Base-by-base conservation (phyloP, 2,888 invertebrate species). In the Thymelicus acteon region DNA sequence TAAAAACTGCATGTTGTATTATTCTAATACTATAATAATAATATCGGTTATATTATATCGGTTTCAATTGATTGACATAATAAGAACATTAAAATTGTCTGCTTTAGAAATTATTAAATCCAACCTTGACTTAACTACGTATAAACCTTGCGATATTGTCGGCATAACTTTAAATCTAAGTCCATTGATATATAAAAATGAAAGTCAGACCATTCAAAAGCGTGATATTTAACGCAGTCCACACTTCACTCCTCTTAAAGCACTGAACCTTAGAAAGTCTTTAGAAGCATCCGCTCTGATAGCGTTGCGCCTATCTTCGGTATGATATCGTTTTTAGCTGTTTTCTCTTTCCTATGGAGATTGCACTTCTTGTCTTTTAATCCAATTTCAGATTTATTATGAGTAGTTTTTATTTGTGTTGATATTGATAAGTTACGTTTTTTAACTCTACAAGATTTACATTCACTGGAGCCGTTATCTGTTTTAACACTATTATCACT, bases 351-450 rank as follows among this genome's bases (percentile, higher is more conserved):
- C 69, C 86, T 89, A 77, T 87, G 87, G 75, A 90, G 80, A 47
- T 81, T 83, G 78, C 91, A 90, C 80, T 90, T 89, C 79, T 91
- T 91, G 54, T 85, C 83, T 79, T 92, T 92, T 12, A 87, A 85
- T 74, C 91, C 89, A 52, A 83, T 89, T 78, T 92, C 92, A 6
- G 92, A 93, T 84, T 92, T 92, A 72, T 93, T 93, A 67, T 92
- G 91, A 31, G 87, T 92, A 71, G 86, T 90, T 79, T 93, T 93
- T 73, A 92, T 86, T 84, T 91, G 92, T 2, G 88, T 82, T 7
- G 91, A 84, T 76, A 93, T 80, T 58, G 92, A 92, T 49, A 92
- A 73, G 65, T 85, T 83, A 52, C 90, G 84, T 80, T 92, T 92
- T 85, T 91, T 89, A 80, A 81, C 84, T 82, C 85, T 88, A 77